Evolutionary conservation across 2,888 invertebrate genomes (phyloP).

Genomic region (Chrysolina americana): DNA sequence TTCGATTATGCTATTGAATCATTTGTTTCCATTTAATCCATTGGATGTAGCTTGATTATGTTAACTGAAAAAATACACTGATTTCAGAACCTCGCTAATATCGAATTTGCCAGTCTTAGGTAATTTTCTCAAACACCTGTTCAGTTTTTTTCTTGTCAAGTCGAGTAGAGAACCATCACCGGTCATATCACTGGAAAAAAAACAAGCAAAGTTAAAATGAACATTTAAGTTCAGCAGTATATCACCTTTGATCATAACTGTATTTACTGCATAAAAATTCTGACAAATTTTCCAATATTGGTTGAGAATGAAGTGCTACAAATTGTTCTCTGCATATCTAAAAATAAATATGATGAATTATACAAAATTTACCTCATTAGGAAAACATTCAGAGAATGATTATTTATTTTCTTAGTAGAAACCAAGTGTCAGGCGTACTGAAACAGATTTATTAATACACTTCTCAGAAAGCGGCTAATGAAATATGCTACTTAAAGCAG

Average conservation of each 20-base stretch:
- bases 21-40: neutral
- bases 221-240: constrained; percentile 36
- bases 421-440: too few species aligned
- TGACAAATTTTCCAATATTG: constrained; percentile 91
- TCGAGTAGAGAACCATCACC: constrained; percentile 72
- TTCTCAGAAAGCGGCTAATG: too few species aligned
- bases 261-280: constrained; percentile 80
- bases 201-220: constrained; percentile 34
- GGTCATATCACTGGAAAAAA: constrained; percentile 69
- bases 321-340: constrained; percentile 98
- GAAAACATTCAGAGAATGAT: neutral
- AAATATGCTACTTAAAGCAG: too few species aligned
- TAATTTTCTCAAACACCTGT: constrained; percentile 74
- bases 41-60: neutral
- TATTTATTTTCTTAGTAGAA: too few species aligned
- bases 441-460: too few species aligned
- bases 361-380: neutral
- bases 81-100: constrained; percentile 80
- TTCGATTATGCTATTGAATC: too few species aligned
- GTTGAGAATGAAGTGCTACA: constrained; percentile 93
- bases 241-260: constrained; percentile 76
- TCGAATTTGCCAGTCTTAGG: constrained; percentile 86
- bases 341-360: neutral
- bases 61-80: constrained; percentile 91
- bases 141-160: constrained; percentile 76